phyloP scores from a whole-genome alignment of 2,888 invertebrate species.

The Graphium colonna region DNA sequence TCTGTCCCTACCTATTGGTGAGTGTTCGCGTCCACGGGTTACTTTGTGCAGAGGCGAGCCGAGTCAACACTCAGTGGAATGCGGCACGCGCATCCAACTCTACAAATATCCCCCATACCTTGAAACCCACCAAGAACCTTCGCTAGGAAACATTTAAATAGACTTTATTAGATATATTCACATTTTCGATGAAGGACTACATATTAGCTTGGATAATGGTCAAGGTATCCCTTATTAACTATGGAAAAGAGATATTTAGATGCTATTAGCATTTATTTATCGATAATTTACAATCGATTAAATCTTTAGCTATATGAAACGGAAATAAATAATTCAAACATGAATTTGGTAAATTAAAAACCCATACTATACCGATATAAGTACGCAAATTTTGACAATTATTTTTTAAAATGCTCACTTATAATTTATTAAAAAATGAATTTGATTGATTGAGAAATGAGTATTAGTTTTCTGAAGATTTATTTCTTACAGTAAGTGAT shows the following conservation, averaged over 20 bases:
- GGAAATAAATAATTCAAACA: no score
- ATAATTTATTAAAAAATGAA: no score
- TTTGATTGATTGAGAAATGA: no score
- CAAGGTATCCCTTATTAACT: not conserved
- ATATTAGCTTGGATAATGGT: not conserved
- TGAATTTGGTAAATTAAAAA: no score
- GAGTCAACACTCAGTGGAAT: slow-evolving; percentile 67
- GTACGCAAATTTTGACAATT: no score
- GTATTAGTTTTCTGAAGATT: no score
- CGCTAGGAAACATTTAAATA: not conserved
- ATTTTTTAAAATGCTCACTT: no score
- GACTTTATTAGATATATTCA: not conserved
- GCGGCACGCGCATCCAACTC: slow-evolving; percentile 51
- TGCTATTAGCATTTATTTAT: not conserved
- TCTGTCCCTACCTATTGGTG: slow-evolving; percentile 35
- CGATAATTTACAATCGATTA: no score
- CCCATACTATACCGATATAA: no score
- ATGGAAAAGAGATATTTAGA: not conserved
- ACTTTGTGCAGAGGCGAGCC: slow-evolving; percentile 49
- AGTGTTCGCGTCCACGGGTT: slow-evolving; percentile 38
- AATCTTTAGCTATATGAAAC: no score
- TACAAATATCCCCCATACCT: slow-evolving; percentile 29
- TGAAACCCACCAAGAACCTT: slow-evolving; percentile 10
- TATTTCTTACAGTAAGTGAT: no score
- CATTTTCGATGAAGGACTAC: not conserved